These are phyloP conservation scores for Menidia menidia DNA, from an alignment of 2,797 vertebrate genomes.

Conservation along the genomic window DNA sequence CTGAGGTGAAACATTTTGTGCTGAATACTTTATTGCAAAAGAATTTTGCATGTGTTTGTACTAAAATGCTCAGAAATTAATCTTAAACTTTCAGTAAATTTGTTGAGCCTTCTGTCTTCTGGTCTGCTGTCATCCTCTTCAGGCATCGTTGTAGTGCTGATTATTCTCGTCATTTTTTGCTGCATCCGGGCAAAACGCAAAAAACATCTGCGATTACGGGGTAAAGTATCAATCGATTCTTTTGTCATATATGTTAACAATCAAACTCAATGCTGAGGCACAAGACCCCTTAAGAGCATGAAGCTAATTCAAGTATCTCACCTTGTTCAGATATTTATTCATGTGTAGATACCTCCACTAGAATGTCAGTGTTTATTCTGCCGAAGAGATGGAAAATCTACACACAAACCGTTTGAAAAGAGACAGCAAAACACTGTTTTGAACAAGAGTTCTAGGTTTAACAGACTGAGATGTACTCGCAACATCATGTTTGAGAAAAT, in stretches of 20 bases:
- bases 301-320: background rate
- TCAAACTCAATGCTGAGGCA: background rate
- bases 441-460: no score
- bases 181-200: slow-evolving; percentile 24
- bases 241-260: background rate
- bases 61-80: background rate
- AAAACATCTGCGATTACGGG: slow-evolving; percentile 7
- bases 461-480: no score
- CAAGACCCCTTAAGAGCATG: background rate
- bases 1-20: no score
- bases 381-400: no score
- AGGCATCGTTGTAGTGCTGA: slow-evolving; percentile 55
- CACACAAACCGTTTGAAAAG: no score
- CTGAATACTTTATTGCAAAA: no score
- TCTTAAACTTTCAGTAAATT: background rate
- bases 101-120: background rate
- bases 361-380: no score
- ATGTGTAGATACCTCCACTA: no score
- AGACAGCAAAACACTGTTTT: no score
- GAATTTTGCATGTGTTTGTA: no score
- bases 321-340: no score
- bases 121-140: slow-evolving; percentile 2
- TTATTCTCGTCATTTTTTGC: slow-evolving; percentile 44
- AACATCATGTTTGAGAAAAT: no score
- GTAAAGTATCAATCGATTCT: slow-evolving; percentile 25